Evolutionary conservation across 2,797 vertebrate genomes (phyloP).

Genomic region (Coregonus ussuriensis): DNA sequence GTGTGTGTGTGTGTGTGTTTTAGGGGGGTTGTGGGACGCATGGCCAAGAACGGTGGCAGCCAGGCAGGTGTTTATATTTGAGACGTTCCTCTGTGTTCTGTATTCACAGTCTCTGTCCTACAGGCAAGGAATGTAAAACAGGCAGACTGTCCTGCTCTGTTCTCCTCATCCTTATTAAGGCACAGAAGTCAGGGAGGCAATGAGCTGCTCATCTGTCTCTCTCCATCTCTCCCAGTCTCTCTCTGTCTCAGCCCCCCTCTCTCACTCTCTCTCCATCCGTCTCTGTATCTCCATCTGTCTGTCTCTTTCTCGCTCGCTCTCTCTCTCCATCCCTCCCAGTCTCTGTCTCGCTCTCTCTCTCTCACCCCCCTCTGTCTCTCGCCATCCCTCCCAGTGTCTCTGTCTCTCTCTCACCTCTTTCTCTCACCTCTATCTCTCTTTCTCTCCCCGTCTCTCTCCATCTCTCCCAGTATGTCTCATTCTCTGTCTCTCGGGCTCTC

Average conservation of each 20-base stretch:
- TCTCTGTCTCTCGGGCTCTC: too few species aligned
- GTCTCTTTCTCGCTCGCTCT: background rate
- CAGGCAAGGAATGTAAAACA: constrained; percentile 21
- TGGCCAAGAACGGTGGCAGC: constrained; percentile 51
- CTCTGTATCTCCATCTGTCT: background rate
- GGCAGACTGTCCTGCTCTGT: background rate
- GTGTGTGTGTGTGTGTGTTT: background rate
- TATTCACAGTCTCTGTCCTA: constrained; percentile 37
- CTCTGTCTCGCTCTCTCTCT: background rate
- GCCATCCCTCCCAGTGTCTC: background rate
- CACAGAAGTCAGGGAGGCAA: constrained; percentile 56
- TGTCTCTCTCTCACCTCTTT: background rate
- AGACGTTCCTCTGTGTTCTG: constrained; percentile 58
- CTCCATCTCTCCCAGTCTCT: constrained; percentile 6
- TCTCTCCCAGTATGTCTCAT: background rate
- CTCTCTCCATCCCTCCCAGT: background rate
- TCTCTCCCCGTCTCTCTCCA: background rate
- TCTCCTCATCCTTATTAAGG: constrained; percentile 78
- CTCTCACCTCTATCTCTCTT: background rate
- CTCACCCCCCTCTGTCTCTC: background rate
- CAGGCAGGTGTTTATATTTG: constrained; percentile 74
- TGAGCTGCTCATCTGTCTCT: constrained; percentile 25
- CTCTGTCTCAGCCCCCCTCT: background rate
- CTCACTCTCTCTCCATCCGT: constrained; percentile 8
- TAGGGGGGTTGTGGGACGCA: constrained; percentile 59